These are phyloP conservation scores for Ariopsis seemanni DNA, from an alignment of 2,113 vertebrate genomes.

Conservation along the genomic window DNA sequence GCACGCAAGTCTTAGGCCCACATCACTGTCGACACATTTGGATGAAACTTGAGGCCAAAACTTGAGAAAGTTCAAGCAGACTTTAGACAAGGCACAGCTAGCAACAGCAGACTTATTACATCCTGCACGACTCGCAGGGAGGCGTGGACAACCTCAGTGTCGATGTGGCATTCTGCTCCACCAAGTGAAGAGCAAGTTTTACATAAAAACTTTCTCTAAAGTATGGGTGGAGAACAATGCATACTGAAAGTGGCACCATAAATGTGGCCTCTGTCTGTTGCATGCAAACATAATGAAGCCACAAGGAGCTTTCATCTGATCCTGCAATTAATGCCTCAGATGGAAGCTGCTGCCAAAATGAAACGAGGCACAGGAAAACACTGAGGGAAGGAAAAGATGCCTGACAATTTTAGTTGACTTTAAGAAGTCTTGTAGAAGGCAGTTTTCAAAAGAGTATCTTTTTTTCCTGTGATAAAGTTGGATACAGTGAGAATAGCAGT, in stretches of 20 bases:
- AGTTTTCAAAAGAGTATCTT: background rate
- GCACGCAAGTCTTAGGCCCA: background rate
- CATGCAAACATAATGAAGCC: slow-evolving; percentile 51
- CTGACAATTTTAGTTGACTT: slow-evolving; percentile 32
- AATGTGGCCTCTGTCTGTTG: slow-evolving; percentile 45
- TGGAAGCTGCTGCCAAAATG: slow-evolving; percentile 16
- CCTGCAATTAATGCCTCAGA: slow-evolving; percentile 50
- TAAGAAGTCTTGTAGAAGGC: background rate
- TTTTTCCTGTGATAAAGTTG: background rate
- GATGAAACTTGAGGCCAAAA: slow-evolving; percentile 16
- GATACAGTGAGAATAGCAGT: background rate
- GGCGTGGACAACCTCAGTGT: too few species aligned
- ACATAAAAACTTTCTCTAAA: slow-evolving; percentile 38
- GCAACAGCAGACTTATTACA: background rate
- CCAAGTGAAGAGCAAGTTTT: slow-evolving; percentile 19
- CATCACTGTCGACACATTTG: slow-evolving; percentile 27
- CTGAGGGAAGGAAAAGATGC: background rate
- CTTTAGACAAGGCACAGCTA: slow-evolving; percentile 9
- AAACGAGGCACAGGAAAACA: background rate
- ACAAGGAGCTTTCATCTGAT: slow-evolving; percentile 40
- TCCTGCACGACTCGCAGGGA: background rate
- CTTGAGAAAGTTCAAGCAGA: slow-evolving; percentile 20
- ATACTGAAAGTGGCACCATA: slow-evolving; percentile 40
- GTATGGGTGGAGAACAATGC: slow-evolving; percentile 33
- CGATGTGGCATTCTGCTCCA: background rate